phyloP scores from a whole-genome alignment of 2,113 vertebrate species.

The Sylvia atricapilla region DNA sequence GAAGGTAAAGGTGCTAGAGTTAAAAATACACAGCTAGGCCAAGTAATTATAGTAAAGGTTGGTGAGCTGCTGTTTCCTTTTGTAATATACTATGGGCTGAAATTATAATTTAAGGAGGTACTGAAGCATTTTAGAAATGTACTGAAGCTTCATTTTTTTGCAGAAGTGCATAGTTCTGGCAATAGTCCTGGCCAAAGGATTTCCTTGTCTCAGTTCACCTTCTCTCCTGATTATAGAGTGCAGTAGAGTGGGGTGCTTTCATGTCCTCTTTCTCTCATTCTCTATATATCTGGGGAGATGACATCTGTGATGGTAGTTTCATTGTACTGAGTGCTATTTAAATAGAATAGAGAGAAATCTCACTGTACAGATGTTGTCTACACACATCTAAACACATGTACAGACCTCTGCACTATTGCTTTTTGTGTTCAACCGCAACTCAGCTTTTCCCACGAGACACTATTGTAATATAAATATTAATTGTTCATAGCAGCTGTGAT shows the following conservation, averaged over 20 bases:
- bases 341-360: not conserved
- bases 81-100: not conserved
- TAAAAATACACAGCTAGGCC: not conserved
- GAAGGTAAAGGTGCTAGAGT: not conserved
- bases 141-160: not conserved
- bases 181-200: not conserved
- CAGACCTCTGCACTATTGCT: not conserved
- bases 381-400: not conserved
- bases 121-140: not conserved
- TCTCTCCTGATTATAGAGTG: not conserved
- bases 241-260: not conserved
- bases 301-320: not conserved
- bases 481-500: slow-evolving; percentile 9
- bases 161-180: not conserved
- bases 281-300: not conserved
- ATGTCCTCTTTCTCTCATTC: not conserved
- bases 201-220: not conserved
- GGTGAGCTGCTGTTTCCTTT: not conserved
- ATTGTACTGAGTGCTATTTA: not conserved
- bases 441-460: not conserved
- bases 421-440: not conserved
- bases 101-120: not conserved
- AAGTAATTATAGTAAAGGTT: not conserved
- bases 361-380: not conserved
- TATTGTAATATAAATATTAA: not conserved